Percentiles rank a stretch among this genome's conserved stretches.
phyloP scores from a whole-genome alignment of 2,797 vertebrate species.

The Rachycentron canadum region DNA sequence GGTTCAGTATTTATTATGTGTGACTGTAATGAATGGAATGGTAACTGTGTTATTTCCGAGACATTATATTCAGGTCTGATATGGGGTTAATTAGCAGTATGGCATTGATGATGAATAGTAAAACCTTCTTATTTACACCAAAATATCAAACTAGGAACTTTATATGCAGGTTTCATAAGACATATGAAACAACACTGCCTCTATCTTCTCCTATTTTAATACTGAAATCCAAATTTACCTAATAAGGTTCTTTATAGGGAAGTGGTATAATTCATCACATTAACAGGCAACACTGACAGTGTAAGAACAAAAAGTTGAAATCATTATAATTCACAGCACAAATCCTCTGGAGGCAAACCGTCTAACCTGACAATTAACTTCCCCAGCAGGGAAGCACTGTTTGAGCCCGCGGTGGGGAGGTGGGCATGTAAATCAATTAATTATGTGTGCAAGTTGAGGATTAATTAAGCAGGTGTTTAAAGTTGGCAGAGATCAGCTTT shows the following conservation, averaged over 20 bases:
- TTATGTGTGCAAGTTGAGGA: slow-evolving; percentile 68
- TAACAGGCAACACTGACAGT: slow-evolving; percentile 24
- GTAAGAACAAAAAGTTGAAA: slow-evolving; percentile 41
- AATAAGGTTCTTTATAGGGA: not conserved
- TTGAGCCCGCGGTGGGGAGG: slow-evolving; percentile 44
- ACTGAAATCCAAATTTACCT: not conserved
- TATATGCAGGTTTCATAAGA: not conserved
- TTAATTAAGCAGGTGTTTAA: slow-evolving; percentile 77
- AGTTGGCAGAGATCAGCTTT: slow-evolving; percentile 52
- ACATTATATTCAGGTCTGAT: not conserved
- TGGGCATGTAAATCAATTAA: slow-evolving; percentile 76
- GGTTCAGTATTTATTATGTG: too few species aligned
- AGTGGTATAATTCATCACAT: slow-evolving; percentile 44
- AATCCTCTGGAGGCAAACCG: slow-evolving; percentile 65
- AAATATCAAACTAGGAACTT: not conserved
- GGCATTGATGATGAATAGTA: not conserved
- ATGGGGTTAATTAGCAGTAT: not conserved
- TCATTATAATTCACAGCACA: slow-evolving; percentile 77
- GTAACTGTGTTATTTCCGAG: not conserved
- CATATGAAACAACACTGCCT: not conserved
- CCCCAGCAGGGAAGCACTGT: slow-evolving; percentile 71
- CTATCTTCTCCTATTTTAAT: not conserved
- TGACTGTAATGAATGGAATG: too few species aligned
- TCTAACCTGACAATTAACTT: slow-evolving; percentile 82
- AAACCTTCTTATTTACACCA: not conserved